These are phyloP conservation scores for Coluber constrictor DNA, from an alignment of 2,797 vertebrate species.

Conservation along the genomic window DNA sequence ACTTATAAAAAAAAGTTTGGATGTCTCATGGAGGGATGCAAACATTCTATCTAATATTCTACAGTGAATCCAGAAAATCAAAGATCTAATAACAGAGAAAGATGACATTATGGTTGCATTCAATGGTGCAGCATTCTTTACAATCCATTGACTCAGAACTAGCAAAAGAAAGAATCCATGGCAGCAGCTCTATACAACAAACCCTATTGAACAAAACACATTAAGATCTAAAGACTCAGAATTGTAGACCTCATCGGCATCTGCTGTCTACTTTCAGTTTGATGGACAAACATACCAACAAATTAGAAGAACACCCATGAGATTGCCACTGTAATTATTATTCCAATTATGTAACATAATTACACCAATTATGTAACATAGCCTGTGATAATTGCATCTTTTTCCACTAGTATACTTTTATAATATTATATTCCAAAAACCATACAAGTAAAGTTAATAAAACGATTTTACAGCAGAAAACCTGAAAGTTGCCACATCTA, in stretches of 20 bases:
- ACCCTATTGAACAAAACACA: background rate
- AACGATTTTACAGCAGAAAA: conserved; percentile 10
- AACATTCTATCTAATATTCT: background rate
- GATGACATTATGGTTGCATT: background rate
- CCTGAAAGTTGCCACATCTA: conserved; percentile 28
- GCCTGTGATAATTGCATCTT: conserved; percentile 33
- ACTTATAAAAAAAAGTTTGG: background rate
- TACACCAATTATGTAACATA: background rate
- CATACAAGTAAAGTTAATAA: conserved; percentile 46
- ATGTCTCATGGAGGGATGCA: background rate
- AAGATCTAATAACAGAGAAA: background rate
- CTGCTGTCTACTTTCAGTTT: background rate
- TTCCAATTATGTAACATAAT: conserved; percentile 1
- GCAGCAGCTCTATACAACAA: background rate
- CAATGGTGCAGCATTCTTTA: background rate
- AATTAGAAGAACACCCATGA: background rate
- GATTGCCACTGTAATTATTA: background rate
- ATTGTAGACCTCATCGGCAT: background rate
- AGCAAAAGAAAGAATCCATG: background rate
- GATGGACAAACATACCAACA: background rate
- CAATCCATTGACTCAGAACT: background rate
- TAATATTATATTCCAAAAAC: conserved; percentile 19
- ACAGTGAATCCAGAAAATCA: background rate
- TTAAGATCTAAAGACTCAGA: background rate
- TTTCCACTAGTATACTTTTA: conserved; percentile 23